Evolutionary conservation across 1,140 invertebrate species (phyloP), one percentile per base, ranked within the genome.

Genomic region (Drosophila neocordata): DNA sequence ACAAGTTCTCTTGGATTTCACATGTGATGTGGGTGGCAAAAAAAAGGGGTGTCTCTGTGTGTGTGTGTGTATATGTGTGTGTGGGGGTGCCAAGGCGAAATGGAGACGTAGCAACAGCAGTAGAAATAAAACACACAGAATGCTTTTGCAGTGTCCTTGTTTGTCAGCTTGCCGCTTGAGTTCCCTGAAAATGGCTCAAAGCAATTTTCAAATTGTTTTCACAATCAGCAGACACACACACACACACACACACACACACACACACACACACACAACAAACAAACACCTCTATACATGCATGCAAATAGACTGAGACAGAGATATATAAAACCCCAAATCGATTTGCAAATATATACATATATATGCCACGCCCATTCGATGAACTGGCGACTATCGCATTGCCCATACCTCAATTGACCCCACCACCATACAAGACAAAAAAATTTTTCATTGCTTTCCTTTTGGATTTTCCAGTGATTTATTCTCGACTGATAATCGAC

Each of bases 141-240:
- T 48, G 22, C 20, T 57, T 52, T 60, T 71, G 68, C 55, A 48
- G 63, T 48, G 61, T 58, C 61, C 56, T 68, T 80, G 65, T 77
- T 80, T 79, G 73, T 60, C 73, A 71, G 73, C 77, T 78, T 81
- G 82, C 65, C 69, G 74, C 59, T 74, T 70, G 65, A 74, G 64
- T 77, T 80, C 73, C 61, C 71, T 77, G 67, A 51, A 80, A 78
- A 81, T 85, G 61, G 82, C 82, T 81, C 82, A 87, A 85, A 85
- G 82, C 82, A 60, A 85, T 85, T 87, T 81, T 78, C 77, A 85
- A 85, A 85, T 85, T 85, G 82, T 85, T 85, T 85, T 72, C 74
- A 62, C 77, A 85, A 87, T 87, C 77, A 75, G 65, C 69, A 81
- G 15, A 48, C 41, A 20, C 41, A 48, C 41, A 11, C 12, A 38